phyloP scores from a whole-genome alignment of 2,797 vertebrate species.

The Geotrypetes seraphini region DNA sequence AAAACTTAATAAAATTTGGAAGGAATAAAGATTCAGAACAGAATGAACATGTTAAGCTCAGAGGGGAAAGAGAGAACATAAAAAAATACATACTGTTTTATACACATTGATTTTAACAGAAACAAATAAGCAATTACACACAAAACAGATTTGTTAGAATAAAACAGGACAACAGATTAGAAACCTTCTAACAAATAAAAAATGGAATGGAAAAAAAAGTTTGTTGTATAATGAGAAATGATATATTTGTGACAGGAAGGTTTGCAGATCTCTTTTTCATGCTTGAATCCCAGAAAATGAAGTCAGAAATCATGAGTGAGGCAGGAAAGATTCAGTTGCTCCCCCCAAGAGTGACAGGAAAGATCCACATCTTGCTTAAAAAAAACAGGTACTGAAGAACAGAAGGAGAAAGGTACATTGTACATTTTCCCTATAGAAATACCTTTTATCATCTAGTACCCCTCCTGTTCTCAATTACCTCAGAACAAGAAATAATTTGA shows the following conservation, averaged over 20 bases:
- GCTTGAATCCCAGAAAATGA: slow-evolving; percentile 29
- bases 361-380: slow-evolving; percentile 27
- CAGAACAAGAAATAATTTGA: slow-evolving; percentile 97
- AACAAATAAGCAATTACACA: too few species aligned
- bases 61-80: too few species aligned
- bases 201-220: slow-evolving; percentile 5
- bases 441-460: slow-evolving; percentile 40
- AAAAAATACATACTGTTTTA: too few species aligned
- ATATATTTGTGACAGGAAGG: slow-evolving; percentile 9
- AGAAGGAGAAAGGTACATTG: slow-evolving; percentile 55
- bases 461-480: slow-evolving; percentile 78
- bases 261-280: slow-evolving; percentile 25
- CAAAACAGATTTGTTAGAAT: neutral
- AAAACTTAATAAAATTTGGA: too few species aligned
- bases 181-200: slow-evolving; percentile 29
- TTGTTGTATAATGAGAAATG: slow-evolving; percentile 5
- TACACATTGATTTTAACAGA: too few species aligned
- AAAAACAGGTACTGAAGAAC: slow-evolving; percentile 39
- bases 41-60: too few species aligned
- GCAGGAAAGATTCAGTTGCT: slow-evolving; percentile 34
- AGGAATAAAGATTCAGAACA: too few species aligned
- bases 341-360: slow-evolving; percentile 24
- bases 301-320: slow-evolving; percentile 35
- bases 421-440: slow-evolving; percentile 40
- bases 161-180: slow-evolving; percentile 25